Evolutionary conservation across 2,113 vertebrate species (phyloP), one percentile per base, ranked within the genome.

Genomic region (Corapipo altera): DNA sequence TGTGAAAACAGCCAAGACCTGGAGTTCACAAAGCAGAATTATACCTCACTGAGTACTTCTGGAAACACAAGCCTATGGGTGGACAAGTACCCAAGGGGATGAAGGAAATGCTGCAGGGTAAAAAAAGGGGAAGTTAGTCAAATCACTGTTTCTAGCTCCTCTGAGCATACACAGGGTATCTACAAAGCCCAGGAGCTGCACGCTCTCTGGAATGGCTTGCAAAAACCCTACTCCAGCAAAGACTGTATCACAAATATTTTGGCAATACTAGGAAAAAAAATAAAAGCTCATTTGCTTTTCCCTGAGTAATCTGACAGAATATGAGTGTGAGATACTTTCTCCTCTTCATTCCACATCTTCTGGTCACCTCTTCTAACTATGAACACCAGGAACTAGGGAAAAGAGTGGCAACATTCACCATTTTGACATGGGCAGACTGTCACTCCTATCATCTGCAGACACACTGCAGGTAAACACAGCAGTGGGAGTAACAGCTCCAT

Each of bases 401-500:
- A 37, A 4, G 51, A 55, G 75, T 73, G 39, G 85, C 67, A 75
- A n/a, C 17, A 27, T 10, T 58, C 65, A 57, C 30, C n/a, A 6
- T 2, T 7, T 11, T 54, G 59, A 43, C 46, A 17, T 0, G 11
- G 61, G 35, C 66, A 65, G 52, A 22, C 19, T 17, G 18, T 17
- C 35, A 5, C 69, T 74, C 0, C 0, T 8, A 2, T 17, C 20
- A 26, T 11, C 41, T 52, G 35, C 76, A 51, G 61, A 41, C 28
- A 62, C 8, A 19, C 43, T 8, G 59, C 69, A 48, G 76, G 26
- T 13, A 65, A 70, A 48, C 24, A 8, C 21, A 43, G 59, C 61
- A 41, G 35, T 2, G 37, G 5, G 66, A 57, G n/a, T 6, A 32
- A 16, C 1, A 51, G 83, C 55, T 41, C 51, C 65, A 44, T 9